Conservation (phyloP, 2,113 vertebrate genomes). For the Nycticryphes semicollaris region DNA sequence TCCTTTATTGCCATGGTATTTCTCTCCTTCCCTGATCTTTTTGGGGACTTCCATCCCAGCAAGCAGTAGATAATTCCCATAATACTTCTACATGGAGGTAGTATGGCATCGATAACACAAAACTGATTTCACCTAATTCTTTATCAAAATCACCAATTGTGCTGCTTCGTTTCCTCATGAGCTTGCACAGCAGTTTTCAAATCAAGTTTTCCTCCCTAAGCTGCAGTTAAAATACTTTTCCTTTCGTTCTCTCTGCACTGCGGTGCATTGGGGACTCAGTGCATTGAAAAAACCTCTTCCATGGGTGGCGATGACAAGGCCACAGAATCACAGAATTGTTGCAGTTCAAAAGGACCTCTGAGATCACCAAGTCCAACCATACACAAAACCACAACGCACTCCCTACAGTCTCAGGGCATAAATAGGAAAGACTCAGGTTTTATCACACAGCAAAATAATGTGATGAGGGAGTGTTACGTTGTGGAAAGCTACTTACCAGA, state of each 20-base stretch:
- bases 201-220: not conserved
- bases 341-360: too few relatives aligned
- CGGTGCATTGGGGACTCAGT: not conserved
- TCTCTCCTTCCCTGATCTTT: not conserved
- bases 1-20: not conserved
- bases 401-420: not conserved
- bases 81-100: rapidly evolving
- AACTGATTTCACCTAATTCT: not conserved
- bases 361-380: too few relatives aligned
- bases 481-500: not conserved
- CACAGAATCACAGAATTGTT: too few relatives aligned
- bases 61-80: not conserved
- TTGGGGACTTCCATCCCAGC: not conserved
- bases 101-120: not conserved
- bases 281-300: not conserved
- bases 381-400: too few relatives aligned
- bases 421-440: not conserved
- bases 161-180: not conserved
- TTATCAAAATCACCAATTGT: not conserved
- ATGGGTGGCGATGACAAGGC: not conserved
- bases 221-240: not conserved
- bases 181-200: not conserved
- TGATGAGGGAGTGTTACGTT: not conserved
- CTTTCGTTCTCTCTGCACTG: not conserved
- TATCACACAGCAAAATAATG: not conserved